These are phyloP conservation scores for Tetragonula carbonaria DNA, from an alignment of 2,888 invertebrate genomes.

Conservation along the genomic window DNA sequence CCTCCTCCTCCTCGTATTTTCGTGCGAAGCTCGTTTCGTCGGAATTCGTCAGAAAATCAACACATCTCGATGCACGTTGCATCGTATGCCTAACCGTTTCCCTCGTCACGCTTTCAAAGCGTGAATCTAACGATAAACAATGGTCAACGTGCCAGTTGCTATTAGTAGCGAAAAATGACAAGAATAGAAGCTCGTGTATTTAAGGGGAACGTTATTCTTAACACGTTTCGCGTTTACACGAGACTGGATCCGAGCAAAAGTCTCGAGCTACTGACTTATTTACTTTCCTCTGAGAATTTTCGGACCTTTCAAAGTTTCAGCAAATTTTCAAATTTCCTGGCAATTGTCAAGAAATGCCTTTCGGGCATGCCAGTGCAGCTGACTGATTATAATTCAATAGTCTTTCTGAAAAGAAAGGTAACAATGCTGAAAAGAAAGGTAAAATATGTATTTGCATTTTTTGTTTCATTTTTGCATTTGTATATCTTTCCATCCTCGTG, in stretches of 20 bases:
- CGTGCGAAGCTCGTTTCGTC: conserved; percentile 8
- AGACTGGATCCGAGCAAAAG: not conserved
- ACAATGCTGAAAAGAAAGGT: too few relatives aligned
- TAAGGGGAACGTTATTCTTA: conserved; percentile 6
- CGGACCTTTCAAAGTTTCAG: not conserved
- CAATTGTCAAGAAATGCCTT: too few relatives aligned
- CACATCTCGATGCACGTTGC: not conserved
- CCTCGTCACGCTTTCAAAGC: too few relatives aligned
- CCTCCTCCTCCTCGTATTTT: conserved; percentile 22
- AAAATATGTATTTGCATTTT: too few relatives aligned
- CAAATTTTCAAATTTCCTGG: too few relatives aligned
- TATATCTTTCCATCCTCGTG: too few relatives aligned
- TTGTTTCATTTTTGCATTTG: too few relatives aligned
- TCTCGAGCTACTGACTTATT: not conserved
- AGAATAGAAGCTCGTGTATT: conserved; percentile 18
- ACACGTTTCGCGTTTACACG: not conserved
- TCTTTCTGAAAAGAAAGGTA: too few relatives aligned
- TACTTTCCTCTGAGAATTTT: not conserved
- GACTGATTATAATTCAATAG: too few relatives aligned
- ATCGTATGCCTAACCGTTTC: not conserved
- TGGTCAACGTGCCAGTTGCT: not conserved
- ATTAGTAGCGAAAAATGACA: not conserved
- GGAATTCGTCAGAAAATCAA: not conserved
- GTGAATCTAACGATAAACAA: not conserved
- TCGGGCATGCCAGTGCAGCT: too few relatives aligned